phyloP scores from a whole-genome alignment of 2,113 vertebrate species.

The Ondatra zibethicus region DNA sequence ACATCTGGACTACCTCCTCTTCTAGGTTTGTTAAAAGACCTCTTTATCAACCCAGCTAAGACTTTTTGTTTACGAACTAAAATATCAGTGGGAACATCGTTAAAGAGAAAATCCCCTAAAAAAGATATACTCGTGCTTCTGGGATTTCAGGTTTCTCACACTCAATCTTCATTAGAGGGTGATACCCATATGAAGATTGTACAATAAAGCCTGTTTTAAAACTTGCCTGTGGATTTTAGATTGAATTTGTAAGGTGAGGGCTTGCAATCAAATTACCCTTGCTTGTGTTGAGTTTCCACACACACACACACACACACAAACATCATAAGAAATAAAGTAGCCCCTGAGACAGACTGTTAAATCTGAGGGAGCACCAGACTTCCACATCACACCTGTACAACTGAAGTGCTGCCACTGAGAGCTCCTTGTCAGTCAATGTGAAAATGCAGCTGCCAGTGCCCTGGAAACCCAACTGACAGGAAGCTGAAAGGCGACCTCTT shows the following conservation, averaged over 20 bases:
- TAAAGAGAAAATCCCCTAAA: not conserved
- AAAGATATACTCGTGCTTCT: not conserved
- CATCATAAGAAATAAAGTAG: not conserved
- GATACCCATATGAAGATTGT: not conserved
- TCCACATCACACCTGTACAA: not conserved
- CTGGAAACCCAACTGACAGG: slow-evolving; percentile 21
- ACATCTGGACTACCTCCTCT: not conserved
- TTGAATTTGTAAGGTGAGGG: not conserved
- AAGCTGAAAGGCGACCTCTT: slow-evolving; percentile 33
- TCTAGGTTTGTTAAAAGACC: not conserved
- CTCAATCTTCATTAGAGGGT: not conserved
- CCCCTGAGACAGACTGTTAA: not conserved
- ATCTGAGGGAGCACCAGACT: not conserved
- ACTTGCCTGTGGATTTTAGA: not conserved
- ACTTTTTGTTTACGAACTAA: not conserved
- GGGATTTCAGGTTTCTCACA: not conserved
- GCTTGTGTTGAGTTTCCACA: not conserved
- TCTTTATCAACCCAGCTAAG: not conserved
- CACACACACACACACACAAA: no score
- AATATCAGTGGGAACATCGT: not conserved
- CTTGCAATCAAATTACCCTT: not conserved
- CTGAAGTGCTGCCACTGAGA: not conserved
- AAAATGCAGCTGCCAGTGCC: not conserved
- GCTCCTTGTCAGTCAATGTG: not conserved
- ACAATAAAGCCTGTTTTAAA: not conserved